phyloP scores from a whole-genome alignment of 35 echinoderm and acorn worm genomes.

The Anneissia japonica region DNA sequence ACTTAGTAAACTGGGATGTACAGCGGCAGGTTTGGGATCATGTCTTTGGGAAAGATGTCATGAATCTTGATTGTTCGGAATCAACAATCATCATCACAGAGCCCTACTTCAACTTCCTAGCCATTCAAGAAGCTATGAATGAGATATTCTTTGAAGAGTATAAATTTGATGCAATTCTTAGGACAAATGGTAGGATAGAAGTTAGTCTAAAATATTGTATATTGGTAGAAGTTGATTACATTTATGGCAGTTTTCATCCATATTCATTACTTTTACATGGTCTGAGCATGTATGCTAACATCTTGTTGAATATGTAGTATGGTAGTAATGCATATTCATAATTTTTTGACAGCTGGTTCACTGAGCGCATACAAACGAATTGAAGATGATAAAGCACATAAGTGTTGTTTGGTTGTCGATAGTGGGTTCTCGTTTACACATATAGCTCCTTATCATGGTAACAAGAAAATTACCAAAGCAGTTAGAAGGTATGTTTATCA shows the following conservation, averaged over 20 bases:
- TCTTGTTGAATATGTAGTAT: too few species aligned
- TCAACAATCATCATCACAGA: constrained; percentile 71
- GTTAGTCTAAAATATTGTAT: too few species aligned
- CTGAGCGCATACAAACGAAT: constrained; percentile 63
- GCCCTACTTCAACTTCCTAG: constrained; percentile 81
- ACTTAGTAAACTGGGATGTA: constrained; percentile 95
- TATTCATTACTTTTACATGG: too few species aligned
- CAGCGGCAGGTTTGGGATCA: constrained; percentile 95
- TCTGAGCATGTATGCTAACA: too few species aligned
- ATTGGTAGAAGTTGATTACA: too few species aligned
- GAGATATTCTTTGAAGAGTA: constrained; percentile 97
- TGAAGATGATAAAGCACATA: constrained; percentile 46
- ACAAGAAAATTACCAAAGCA: constrained; percentile 57
- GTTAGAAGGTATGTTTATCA: constrained; percentile 51
- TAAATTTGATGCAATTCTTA: constrained; percentile 73
- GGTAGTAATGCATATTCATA: too few species aligned
- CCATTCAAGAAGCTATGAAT: constrained; percentile 91
- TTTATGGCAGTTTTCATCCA: too few species aligned
- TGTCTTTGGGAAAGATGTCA: constrained; percentile 78
- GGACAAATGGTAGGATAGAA: constrained; percentile 90
- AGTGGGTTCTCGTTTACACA: constrained; percentile 96
- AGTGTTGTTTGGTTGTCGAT: constrained; percentile 80
- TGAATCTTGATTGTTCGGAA: constrained; percentile 49
- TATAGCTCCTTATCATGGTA: constrained; percentile 76
- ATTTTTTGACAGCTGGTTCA: constrained; percentile 63